A percentile compares a stretch with the other conserved stretches of the same genome.
Evolutionary conservation across 2,797 vertebrate genomes (phyloP).

Genomic region (Enteromius paludinosus): DNA sequence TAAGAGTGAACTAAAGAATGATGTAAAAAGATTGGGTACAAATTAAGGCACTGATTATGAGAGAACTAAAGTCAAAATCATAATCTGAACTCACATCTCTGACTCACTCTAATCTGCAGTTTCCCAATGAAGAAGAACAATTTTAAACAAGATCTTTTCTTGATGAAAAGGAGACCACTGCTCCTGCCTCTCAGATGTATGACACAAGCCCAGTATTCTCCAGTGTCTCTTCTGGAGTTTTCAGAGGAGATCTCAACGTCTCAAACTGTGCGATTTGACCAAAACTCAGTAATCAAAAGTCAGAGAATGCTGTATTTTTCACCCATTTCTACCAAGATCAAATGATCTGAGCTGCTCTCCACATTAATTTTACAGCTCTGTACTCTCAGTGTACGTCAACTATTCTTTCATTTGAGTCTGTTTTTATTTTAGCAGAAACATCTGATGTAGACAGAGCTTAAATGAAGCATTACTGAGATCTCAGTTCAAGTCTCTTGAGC

Average conservation of each 20-base stretch:
- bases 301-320: neutral
- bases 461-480: constrained; percentile 17
- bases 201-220: neutral
- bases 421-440: constrained; percentile 13
- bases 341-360: neutral
- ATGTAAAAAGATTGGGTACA: neutral
- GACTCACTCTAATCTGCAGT: neutral
- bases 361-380: neutral
- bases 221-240: neutral
- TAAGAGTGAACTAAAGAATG: neutral
- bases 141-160: neutral
- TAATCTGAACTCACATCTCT: neutral
- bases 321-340: neutral
- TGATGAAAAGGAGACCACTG: neutral
- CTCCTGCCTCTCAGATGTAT: neutral
- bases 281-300: neutral
- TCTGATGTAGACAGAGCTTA: neutral
- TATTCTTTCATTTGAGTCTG: neutral
- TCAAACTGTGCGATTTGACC: neutral
- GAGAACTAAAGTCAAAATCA: neutral
- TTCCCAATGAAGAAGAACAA: neutral
- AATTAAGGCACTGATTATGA: neutral
- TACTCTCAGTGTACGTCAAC: neutral
- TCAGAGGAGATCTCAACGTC: neutral
- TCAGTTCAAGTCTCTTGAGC: constrained; percentile 6